phyloP scores from a whole-genome alignment of 2,113 vertebrate genomes.

The Pandion haliaetus region DNA sequence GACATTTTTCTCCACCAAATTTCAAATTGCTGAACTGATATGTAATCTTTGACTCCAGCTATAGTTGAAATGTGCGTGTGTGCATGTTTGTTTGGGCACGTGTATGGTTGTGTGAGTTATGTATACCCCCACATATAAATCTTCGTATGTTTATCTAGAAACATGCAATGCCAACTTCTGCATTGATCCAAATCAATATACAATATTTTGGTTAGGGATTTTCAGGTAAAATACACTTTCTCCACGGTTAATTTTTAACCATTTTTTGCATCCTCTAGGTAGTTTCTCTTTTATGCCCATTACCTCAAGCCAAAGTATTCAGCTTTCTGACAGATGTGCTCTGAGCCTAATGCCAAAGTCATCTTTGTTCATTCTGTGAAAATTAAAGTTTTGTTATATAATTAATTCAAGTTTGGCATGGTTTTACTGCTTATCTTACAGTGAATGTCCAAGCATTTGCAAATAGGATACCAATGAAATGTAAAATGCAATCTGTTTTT shows the following conservation, averaged over 20 bases:
- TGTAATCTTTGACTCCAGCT: neutral
- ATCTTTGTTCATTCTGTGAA: neutral
- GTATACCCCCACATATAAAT: neutral
- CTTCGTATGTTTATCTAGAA: neutral
- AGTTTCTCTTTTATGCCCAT: neutral
- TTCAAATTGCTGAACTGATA: neutral
- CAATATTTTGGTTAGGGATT: neutral
- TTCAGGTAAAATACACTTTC: neutral
- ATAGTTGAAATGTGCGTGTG: neutral
- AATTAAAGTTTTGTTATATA: neutral
- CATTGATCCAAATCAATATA: neutral
- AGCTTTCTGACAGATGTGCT: neutral
- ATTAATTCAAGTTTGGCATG: neutral
- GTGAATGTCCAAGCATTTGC: neutral
- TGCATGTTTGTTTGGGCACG: rapidly evolving
- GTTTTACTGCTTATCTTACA: neutral
- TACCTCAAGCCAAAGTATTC: neutral
- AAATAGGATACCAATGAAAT: neutral
- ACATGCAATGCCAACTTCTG: neutral
- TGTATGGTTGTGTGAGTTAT: neutral
- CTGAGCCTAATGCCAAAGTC: neutral
- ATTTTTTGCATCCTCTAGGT: neutral
- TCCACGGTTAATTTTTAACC: neutral
- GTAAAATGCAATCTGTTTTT: neutral
- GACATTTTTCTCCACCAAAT: neutral